Evolutionary conservation across 2,888 invertebrate species (phyloP).

Genomic region (Pocota personata): DNA sequence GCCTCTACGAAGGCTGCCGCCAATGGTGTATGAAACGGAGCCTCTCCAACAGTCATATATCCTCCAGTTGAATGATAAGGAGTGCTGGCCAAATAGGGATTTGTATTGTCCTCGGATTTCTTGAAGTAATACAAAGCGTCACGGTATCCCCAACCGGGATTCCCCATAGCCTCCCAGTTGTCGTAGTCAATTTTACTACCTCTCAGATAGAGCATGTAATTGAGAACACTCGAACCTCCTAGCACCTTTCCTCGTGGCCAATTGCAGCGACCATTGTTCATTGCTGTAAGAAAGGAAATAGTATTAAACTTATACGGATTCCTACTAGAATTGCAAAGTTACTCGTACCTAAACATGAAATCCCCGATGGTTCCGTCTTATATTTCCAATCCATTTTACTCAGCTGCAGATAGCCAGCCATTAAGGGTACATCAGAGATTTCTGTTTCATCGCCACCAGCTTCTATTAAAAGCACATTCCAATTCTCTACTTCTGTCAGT

Average conservation of each 20-base stretch:
- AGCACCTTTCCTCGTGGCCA: conserved; percentile 96
- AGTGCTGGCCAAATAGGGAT: conserved; percentile 91
- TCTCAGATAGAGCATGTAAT: conserved; percentile 95
- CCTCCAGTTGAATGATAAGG: conserved; percentile 92
- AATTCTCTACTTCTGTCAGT: conserved; percentile 89
- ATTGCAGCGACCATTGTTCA: conserved; percentile 92
- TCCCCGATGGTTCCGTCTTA: conserved; percentile 94
- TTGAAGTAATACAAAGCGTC: conserved; percentile 93
- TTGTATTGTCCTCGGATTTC: conserved; percentile 95
- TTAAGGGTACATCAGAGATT: conserved; percentile 93
- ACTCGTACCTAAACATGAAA: conserved; percentile 93
- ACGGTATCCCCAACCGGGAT: conserved; percentile 93
- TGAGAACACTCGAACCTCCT: conserved; percentile 94
- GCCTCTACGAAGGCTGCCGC: conserved; percentile 92
- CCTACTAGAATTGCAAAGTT: too few relatives aligned
- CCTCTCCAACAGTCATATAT: conserved; percentile 92
- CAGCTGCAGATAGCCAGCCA: conserved; percentile 93
- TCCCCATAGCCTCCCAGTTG: conserved; percentile 93
- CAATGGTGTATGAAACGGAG: conserved; percentile 93
- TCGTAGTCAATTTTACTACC: conserved; percentile 96
- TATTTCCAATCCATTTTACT: conserved; percentile 96
- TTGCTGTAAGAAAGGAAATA: conserved; percentile 84
- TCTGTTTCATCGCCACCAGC: conserved; percentile 96
- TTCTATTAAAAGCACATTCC: conserved; percentile 92
- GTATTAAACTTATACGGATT: conserved; percentile 59